Percentiles rank a stretch among this genome's conserved stretches.
These are phyloP conservation scores for Rhinolophus sinicus DNA, from an alignment of 2,113 vertebrate species.

Conservation along the genomic window DNA sequence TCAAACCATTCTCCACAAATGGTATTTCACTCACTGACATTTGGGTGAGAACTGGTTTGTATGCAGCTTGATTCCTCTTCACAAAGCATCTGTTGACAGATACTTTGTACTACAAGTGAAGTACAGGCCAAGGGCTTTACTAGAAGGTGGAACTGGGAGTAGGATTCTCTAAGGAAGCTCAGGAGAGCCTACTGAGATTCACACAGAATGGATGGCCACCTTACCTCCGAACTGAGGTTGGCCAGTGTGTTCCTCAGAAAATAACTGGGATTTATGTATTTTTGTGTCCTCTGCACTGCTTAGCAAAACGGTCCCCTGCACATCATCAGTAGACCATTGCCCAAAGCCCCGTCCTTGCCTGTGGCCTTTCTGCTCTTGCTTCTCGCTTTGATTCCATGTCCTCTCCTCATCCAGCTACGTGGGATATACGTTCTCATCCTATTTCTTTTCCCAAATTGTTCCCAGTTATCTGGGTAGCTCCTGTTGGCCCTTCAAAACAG, in stretches of 20 bases:
- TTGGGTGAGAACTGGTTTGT: background rate
- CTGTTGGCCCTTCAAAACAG: background rate
- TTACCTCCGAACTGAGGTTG: background rate
- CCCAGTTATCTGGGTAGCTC: background rate
- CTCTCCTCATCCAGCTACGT: background rate
- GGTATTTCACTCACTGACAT: background rate
- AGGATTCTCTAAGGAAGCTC: background rate
- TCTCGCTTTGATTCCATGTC: background rate
- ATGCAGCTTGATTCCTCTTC: background rate
- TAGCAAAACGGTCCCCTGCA: background rate
- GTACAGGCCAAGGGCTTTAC: background rate
- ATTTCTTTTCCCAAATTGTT: background rate
- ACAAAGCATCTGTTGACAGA: background rate
- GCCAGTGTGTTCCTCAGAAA: background rate
- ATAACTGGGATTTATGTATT: background rate
- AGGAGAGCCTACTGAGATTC: background rate
- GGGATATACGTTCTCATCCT: background rate
- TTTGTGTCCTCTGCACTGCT: background rate
- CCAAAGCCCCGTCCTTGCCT: background rate
- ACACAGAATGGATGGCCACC: background rate
- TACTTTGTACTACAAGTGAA: background rate
- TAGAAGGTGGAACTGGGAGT: background rate
- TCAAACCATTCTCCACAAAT: background rate
- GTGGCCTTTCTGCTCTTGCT: background rate
- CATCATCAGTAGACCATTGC: background rate